Conservation (phyloP, 2,113 vertebrate genomes). For the Trogon surrucura region DNA sequence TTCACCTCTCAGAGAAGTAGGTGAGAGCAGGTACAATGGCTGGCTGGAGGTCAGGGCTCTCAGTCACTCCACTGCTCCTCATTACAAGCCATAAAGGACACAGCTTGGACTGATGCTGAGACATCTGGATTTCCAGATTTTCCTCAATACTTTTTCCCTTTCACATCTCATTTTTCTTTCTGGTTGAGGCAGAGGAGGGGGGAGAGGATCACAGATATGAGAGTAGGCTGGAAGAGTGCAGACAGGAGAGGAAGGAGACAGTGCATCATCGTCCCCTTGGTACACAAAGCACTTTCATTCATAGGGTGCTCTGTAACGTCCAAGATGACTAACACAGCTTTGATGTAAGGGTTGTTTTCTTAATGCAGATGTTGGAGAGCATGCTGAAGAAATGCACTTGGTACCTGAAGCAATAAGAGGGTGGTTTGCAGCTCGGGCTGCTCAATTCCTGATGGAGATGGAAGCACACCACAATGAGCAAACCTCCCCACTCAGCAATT, state of each 20-base stretch:
- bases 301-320: not conserved
- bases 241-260: not conserved
- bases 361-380: not conserved
- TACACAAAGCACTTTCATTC: not conserved
- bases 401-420: not conserved
- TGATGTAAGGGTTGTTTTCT: not conserved
- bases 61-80: not conserved
- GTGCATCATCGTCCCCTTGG: not conserved
- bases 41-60: constrained; percentile 2
- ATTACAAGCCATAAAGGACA: not conserved
- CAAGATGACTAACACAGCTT: not conserved
- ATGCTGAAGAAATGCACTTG: not conserved
- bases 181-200: not conserved
- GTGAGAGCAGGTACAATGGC: constrained; percentile 27
- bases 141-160: not conserved
- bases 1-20: constrained; percentile 27
- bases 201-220: not conserved
- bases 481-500: not conserved
- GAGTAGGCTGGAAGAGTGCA: not conserved
- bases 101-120: not conserved
- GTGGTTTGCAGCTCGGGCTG: not conserved
- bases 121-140: not conserved
- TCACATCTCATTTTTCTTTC: not conserved
- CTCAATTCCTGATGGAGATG: not conserved
- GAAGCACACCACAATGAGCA: not conserved